A percentile compares a stretch with the other conserved stretches of the same genome.
Conservation (phyloP, 37 sponge, comb jelly and placozoan genomes). For the Geodia barretti region DNA sequence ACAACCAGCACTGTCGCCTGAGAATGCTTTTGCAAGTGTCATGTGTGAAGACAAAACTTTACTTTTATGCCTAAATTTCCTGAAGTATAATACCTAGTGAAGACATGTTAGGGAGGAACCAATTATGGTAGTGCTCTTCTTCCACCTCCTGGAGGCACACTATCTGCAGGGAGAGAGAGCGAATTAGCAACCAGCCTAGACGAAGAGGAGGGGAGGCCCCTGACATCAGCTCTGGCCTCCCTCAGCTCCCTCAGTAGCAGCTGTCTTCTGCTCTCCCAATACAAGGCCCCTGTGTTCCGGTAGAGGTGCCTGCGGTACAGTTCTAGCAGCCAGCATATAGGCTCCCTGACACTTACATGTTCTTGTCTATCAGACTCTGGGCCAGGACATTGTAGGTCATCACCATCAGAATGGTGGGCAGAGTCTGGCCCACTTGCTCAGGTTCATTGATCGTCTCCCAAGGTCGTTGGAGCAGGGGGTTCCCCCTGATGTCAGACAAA, state of each 20-base stretch:
- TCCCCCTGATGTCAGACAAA: too few species aligned
- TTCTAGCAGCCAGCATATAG: background rate
- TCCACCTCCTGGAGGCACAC: slow-evolving; percentile 92
- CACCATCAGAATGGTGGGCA: slow-evolving; percentile 27
- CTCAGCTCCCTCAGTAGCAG: slow-evolving; percentile 60
- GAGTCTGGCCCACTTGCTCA: too few species aligned
- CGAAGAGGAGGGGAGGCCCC: background rate
- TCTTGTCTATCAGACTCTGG: slow-evolving; percentile 63
- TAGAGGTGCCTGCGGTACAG: slow-evolving; percentile 42
- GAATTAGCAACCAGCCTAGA: background rate
- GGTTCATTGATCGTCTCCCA: background rate
- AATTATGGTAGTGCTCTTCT: slow-evolving; percentile 50
- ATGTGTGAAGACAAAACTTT: too few species aligned
- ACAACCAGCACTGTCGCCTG: too few species aligned
- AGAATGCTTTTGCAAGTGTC: too few species aligned
- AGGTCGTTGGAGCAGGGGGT: too few species aligned
- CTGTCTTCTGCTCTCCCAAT: slow-evolving; percentile 71
- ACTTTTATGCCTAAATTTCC: too few species aligned
- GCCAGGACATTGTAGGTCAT: slow-evolving; percentile 78
- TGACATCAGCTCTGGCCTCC: slow-evolving; percentile 64
- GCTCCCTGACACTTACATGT: slow-evolving; percentile 14
- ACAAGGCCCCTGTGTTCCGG: slow-evolving; percentile 20
- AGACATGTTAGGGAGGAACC: slow-evolving; percentile 56
- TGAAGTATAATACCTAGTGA: slow-evolving; percentile 39
- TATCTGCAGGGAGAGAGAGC: slow-evolving; percentile 31